Evolutionary conservation across 2,888 invertebrate species (phyloP), one percentile per base, ranked within the genome.

Genomic region (Heliconius erato): DNA sequence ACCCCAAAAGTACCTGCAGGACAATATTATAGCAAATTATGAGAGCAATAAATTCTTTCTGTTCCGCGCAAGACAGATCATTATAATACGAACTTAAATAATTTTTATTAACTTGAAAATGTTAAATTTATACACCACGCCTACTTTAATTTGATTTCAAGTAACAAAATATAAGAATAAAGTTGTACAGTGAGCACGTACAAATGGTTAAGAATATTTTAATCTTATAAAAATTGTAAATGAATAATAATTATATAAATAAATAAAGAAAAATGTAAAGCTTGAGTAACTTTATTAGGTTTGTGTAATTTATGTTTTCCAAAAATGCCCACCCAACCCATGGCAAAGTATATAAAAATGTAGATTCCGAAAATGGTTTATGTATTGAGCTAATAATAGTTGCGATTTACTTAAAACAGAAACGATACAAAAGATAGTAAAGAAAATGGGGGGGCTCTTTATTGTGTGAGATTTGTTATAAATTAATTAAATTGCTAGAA

Each of bases 41-140:
- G 74, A 80, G 68, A 32, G 68, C 68, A 93, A 94, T 93, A 94
- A 93, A 94, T 93, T 93, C 88, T 89, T 89, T 91, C 91, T 92
- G 92, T 91, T 91, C 89, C 89, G 90, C 90, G 89, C 88, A 89
- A 90, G 91, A 92, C 91, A 93, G 91, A 94, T 93, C 91, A 92
- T 91, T 93, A 94, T 94, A 94, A 94, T 94, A 94, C 91, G 90
- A 92, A 87, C 92, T 93, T 95, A 94, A 94, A 95, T 95, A 94
- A 95, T 95, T 94, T 95, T 95, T 95, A 95, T 94, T 93, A 94
- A 94, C 92, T 94, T 92, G 92, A 92, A 95, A 94, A 94, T 94
- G 94, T 94, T 91, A 91, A 90, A 94, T 94, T 94, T 94, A 94
- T 94, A 91, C 89, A 89, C 87, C 32, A 89, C 90, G 90, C 89